Conservation (phyloP, 2,797 vertebrate species). For the Enteromius anoplus region DNA sequence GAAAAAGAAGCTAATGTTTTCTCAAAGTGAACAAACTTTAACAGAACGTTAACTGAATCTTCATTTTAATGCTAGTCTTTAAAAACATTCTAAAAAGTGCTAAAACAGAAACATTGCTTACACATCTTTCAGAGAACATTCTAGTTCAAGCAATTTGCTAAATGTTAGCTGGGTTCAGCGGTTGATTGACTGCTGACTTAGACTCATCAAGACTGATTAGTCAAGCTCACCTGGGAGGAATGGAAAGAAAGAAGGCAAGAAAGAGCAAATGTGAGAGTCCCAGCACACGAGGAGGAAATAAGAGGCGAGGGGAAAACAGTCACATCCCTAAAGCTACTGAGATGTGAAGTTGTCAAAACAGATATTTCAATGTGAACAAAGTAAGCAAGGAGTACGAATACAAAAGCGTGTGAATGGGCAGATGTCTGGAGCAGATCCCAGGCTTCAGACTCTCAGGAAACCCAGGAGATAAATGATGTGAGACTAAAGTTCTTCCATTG, state of each 20-base stretch:
- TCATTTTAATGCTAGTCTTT: no score
- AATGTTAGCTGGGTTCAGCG: not conserved
- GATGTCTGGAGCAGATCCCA: slow-evolving; percentile 67
- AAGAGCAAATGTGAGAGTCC: slow-evolving; percentile 3
- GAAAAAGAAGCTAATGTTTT: not conserved
- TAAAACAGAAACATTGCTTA: not conserved
- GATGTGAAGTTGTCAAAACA: slow-evolving; percentile 76
- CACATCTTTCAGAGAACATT: not conserved
- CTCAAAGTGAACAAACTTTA: not conserved
- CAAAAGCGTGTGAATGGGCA: slow-evolving; percentile 65
- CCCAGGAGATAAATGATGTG: slow-evolving; percentile 69
- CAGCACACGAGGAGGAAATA: not conserved
- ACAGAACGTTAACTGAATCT: no score
- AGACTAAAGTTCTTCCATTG: slow-evolving; percentile 71
- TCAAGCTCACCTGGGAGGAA: slow-evolving; percentile 61
- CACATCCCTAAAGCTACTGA: slow-evolving; percentile 61
- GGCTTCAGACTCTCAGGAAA: slow-evolving; percentile 70
- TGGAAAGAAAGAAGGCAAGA: slow-evolving; percentile 46
- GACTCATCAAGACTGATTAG: slow-evolving; percentile 26
- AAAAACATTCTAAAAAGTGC: no score
- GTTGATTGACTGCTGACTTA: not conserved
- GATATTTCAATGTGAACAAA: slow-evolving; percentile 61
- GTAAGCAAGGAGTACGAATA: slow-evolving; percentile 53
- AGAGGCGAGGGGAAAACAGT: slow-evolving; percentile 16
- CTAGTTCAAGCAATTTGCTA: not conserved